Base-by-base conservation (phyloP, 2,113 vertebrate genomes). In the Rhizomys pruinosus region DNA sequence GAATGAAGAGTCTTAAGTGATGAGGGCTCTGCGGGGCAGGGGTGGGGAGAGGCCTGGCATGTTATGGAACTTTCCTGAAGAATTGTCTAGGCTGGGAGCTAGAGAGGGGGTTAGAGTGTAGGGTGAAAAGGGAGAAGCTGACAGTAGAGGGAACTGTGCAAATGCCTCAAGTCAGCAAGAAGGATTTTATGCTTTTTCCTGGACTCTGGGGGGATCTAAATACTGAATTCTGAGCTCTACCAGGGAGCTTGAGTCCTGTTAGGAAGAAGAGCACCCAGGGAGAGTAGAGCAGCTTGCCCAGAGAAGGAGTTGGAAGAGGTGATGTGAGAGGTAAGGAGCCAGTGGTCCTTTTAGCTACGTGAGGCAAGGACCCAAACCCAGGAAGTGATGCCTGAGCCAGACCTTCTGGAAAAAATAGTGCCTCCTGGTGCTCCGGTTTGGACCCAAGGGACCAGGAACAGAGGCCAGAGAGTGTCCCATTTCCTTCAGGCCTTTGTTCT, bases 351-450 rank as follows among this genome's bases (percentile, higher is more conserved):
- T 59, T 66, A 15, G 27, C 91, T 16, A 5, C 63, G 44, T 9
- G 1, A 0, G 1, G 37, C 32, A 4, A 34, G 42, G 42, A 22
- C 73, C 29, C 6, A 0, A 55, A 0, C 42, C 29, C 22, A 16
- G 29, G 12, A 93, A 39, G 55, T 57, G 63, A 52, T 76, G 42
- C 37, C n/a, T 59, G 79, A 87, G 23, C 73, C 34, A 27, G 29
- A 42, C 91, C 17, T 68, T 47, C 74, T 10, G 7, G 55, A 3
- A 25, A 86, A 68, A 23, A 44, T 29, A 0, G 27, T 39, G 3
- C 61, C 61, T 47, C 55, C 76, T 32, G 23, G 66, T 16, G 2
- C 42, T 34, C 57, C 47, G 39, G n/a, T 34, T 34, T 47, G 61
- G 72, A 7, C 37, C 13, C 10, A 4, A 23, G 34, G 34, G 42